Evolutionary conservation across 2,888 invertebrate species (phyloP).

Genomic region (Dilophus febrilis): DNA sequence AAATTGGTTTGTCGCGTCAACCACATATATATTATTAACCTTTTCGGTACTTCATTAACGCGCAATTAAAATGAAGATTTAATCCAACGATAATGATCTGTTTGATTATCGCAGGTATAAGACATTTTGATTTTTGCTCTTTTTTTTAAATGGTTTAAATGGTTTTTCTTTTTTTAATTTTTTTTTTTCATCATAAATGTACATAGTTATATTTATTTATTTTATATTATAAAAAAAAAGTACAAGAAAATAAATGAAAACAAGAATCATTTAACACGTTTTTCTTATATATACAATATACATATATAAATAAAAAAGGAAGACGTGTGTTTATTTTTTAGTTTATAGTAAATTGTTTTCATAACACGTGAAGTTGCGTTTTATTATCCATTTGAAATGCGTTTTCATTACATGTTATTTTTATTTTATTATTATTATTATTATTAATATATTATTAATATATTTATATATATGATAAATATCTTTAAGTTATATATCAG

Average conservation of each 20-base stretch:
- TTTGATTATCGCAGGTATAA: slow-evolving; percentile 2
- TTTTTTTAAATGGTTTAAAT: too few species aligned
- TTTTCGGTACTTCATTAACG: slow-evolving; percentile 3
- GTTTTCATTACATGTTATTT: background rate
- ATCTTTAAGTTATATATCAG: too few species aligned
- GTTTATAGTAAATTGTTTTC: background rate
- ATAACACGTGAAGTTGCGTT: slow-evolving; percentile 3
- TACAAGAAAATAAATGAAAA: background rate
- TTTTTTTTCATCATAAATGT: too few species aligned
- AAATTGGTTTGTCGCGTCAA: slow-evolving; percentile 1
- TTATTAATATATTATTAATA: too few species aligned
- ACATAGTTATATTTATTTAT: too few species aligned
- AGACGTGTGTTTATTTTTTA: too few species aligned
- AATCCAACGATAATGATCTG: slow-evolving; percentile 2
- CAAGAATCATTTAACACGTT: background rate
- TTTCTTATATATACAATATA: too few species aligned
- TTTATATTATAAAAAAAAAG: too few species aligned
- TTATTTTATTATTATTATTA: too few species aligned
- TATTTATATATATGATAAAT: too few species aligned
- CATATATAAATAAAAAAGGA: too few species aligned
- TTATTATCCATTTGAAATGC: slow-evolving; percentile 1
- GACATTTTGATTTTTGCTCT: background rate
- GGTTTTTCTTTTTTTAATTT: too few species aligned
- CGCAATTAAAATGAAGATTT: slow-evolving; percentile 2
- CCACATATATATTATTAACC: slow-evolving; percentile 1